These are phyloP conservation scores for Fundulus diaphanus DNA, from an alignment of 2,797 vertebrate genomes.

Conservation along the genomic window DNA sequence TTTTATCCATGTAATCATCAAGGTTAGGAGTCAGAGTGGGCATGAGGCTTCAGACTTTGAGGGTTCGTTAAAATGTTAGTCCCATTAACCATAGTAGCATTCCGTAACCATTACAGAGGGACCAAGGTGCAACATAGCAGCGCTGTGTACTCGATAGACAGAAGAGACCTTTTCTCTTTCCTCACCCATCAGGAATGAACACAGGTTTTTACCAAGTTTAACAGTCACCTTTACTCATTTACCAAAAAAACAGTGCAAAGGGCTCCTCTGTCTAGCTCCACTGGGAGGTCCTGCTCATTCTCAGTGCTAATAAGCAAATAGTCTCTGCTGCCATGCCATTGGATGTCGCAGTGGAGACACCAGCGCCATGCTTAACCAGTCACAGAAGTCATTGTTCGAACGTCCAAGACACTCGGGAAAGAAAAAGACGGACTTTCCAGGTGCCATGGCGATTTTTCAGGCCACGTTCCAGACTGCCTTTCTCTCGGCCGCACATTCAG, in stretches of 20 bases:
- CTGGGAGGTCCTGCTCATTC: conserved; percentile 81
- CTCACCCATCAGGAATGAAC: conserved; percentile 6
- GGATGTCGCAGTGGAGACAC: conserved; percentile 80
- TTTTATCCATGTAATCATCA: conserved; percentile 47
- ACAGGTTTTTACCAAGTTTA: conserved; percentile 27
- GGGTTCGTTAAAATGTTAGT: conserved; percentile 67
- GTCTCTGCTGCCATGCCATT: conserved; percentile 73
- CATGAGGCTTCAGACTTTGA: conserved; percentile 45
- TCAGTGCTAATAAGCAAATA: conserved; percentile 60
- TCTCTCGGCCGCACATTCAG: conserved; percentile 53
- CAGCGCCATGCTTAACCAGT: conserved; percentile 80
- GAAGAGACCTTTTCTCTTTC: conserved; percentile 69
- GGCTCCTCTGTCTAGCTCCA: conserved; percentile 80
- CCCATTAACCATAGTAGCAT: conserved; percentile 65
- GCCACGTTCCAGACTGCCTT: conserved; percentile 19
- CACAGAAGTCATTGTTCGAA: conserved; percentile 64
- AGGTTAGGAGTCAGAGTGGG: conserved; percentile 47
- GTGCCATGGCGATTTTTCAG: conserved; percentile 62
- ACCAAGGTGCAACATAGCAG: conserved; percentile 73
- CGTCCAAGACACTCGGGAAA: conserved; percentile 65
- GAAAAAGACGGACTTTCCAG: conserved; percentile 34
- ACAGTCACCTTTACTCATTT: conserved; percentile 29
- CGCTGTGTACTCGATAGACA: conserved; percentile 71
- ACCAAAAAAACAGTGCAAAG: conserved; percentile 50
- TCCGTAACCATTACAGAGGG: conserved; percentile 61